Evolutionary conservation across 2,113 vertebrate genomes (phyloP).

Genomic region (Atrichornis clamosus): DNA sequence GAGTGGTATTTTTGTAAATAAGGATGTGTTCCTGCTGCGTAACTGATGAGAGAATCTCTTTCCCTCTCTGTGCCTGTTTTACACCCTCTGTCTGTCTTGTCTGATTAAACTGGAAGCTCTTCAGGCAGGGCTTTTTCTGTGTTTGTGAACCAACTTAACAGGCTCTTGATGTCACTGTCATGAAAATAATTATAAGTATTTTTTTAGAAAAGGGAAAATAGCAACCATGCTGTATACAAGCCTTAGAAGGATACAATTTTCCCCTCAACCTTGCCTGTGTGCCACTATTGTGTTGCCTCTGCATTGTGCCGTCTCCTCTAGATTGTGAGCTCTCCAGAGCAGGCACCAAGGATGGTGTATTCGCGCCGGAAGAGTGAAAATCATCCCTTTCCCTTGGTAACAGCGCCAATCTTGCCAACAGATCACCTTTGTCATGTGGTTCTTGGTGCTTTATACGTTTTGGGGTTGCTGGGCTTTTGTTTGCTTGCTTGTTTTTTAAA

Average conservation of each 20-base stretch:
- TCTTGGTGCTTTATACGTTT: background rate
- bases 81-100: background rate
- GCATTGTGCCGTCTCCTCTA: background rate
- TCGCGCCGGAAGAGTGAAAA: accelerated
- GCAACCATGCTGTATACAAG: background rate
- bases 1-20: background rate
- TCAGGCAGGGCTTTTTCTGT: background rate
- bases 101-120: background rate
- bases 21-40: background rate
- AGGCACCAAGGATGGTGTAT: background rate
- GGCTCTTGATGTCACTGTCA: background rate
- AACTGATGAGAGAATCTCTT: background rate
- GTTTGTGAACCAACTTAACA: background rate
- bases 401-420: background rate
- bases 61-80: constrained; percentile 1
- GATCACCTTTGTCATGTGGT: background rate
- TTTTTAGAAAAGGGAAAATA: background rate
- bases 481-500: background rate
- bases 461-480: background rate
- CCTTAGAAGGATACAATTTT: background rate
- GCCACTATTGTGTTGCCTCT: background rate
- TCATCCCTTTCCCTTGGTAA: background rate
- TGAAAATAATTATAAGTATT: background rate
- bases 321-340: constrained; percentile 56
- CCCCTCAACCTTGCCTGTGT: background rate